Evolutionary conservation across 2,797 vertebrate genomes (phyloP).

Genomic region (Phrynocephalus vlangalii): DNA sequence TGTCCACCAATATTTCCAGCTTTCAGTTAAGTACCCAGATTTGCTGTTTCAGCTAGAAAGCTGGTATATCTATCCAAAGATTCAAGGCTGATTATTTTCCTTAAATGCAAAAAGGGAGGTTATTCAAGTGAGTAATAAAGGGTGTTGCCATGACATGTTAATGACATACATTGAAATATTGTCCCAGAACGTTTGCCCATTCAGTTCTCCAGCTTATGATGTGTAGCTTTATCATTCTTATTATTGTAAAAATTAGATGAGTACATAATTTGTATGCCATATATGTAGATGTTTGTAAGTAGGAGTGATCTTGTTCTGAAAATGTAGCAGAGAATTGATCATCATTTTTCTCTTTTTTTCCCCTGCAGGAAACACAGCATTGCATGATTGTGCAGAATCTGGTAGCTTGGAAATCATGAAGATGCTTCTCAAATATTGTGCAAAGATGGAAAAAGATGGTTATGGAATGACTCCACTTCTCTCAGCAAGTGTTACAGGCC

Average conservation of each 20-base stretch:
- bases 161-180: neutral
- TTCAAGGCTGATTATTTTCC: slow-evolving; percentile 9
- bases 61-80: neutral
- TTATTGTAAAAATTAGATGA: slow-evolving; percentile 10
- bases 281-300: neutral
- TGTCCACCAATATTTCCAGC: neutral
- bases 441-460: slow-evolving; percentile 97
- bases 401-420: slow-evolving; percentile 98
- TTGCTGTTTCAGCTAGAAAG: neutral
- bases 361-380: slow-evolving; percentile 90
- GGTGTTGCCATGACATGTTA: neutral
- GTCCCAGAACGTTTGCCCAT: slow-evolving; percentile 21
- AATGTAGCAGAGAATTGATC: slow-evolving; percentile 25
- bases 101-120: slow-evolving; percentile 31
- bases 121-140: slow-evolving; percentile 3
- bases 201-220: neutral
- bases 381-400: slow-evolving; percentile 98
- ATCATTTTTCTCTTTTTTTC: slow-evolving; percentile 52
- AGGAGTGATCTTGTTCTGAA: slow-evolving; percentile 3
- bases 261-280: neutral
- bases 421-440: slow-evolving; percentile 95
- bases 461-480: slow-evolving; percentile 98
- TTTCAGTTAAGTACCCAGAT: neutral
- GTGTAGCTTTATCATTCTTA: neutral
- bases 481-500: slow-evolving; percentile 96